Evolutionary conservation across 2,113 vertebrate species (phyloP), one percentile per base, ranked within the genome.

Genomic region (Himantopus leucocephalus): DNA sequence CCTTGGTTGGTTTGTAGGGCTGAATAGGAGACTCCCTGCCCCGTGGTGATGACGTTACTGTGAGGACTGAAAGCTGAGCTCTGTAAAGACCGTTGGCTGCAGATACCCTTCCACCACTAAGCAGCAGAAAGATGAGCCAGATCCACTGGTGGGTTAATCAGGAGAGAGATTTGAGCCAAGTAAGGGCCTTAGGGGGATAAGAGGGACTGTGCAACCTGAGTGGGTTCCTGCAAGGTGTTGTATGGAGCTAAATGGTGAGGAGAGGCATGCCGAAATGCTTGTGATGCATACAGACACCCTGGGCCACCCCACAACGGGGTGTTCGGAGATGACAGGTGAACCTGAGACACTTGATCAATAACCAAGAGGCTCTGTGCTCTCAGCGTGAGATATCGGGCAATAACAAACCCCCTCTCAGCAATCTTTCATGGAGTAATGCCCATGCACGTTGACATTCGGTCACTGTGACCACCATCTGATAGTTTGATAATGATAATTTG

Each of bases 261-360:
- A 72, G 47, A 39, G 34, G n/a, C 52, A 34, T 0, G 1, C 15
- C 0, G 0, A 62, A 29, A 48, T 6, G 14, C 2, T 1, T 23
- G 37, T 20, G 43, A 41, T 70, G 27, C 15, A 7, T 5, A 11
- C 34, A 50, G 67, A 58, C 18, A 14, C 14, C 7, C 35, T 56
- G 48, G 52, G 12, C 32, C n/a, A 3, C 37, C 10, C 55, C 14
- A 6, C 50, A 72, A 56, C 7, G 9, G 12, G 35, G 12, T 24
- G 12, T 67, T 66, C 12, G 45, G 45, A 41, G 59, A 29, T 30
- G 20, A 32, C 22, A 66, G 53, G 24, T 32, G 37, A 50, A 35
- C 37, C 4, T 13, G 67, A 78, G 78, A 20, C 27, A 30, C 32
- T 5, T 70, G n/a, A 12, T 8, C 1, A 1, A 9, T 21, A 48